Conservation (phyloP, 2,113 vertebrate species). For the Xerus inauris region DNA sequence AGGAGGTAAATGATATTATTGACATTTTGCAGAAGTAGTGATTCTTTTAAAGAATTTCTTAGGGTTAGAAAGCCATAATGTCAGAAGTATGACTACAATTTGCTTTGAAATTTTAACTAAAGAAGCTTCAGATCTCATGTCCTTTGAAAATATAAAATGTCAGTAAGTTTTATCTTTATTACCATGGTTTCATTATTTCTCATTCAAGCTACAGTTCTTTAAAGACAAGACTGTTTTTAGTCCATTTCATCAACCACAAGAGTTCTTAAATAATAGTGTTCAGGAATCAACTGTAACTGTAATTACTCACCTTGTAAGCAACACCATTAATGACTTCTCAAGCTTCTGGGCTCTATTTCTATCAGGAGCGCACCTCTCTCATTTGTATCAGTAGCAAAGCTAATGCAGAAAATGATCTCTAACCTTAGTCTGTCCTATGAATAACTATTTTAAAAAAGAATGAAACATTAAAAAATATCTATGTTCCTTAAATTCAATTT, state of each 20-base stretch:
- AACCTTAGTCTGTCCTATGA: neutral
- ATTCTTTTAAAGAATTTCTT: slow-evolving; percentile 18
- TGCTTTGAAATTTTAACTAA: slow-evolving; percentile 55
- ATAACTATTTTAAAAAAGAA: slow-evolving; percentile 1
- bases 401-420: neutral
- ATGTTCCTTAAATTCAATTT: slow-evolving; percentile 15
- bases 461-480: neutral
- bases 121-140: slow-evolving; percentile 24
- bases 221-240: slow-evolving; percentile 6
- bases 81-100: slow-evolving; percentile 12
- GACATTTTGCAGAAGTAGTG: slow-evolving; percentile 46
- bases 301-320: neutral
- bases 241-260: slow-evolving; percentile 29
- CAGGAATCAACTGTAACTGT: neutral
- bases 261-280: slow-evolving; percentile 1
- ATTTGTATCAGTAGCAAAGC: slow-evolving; percentile 2
- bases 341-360: neutral
- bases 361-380: neutral
- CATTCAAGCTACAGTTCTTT: slow-evolving; percentile 14
- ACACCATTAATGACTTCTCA: neutral
- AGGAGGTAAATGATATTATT: slow-evolving; percentile 18
- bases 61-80: neutral
- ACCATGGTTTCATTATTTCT: neutral
- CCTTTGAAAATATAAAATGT: slow-evolving; percentile 15
- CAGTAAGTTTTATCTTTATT: slow-evolving; percentile 25